Evolutionary conservation across 2,113 vertebrate genomes (phyloP), one percentile per base, ranked within the genome.

Genomic region (Microcebus griseorufus): DNA sequence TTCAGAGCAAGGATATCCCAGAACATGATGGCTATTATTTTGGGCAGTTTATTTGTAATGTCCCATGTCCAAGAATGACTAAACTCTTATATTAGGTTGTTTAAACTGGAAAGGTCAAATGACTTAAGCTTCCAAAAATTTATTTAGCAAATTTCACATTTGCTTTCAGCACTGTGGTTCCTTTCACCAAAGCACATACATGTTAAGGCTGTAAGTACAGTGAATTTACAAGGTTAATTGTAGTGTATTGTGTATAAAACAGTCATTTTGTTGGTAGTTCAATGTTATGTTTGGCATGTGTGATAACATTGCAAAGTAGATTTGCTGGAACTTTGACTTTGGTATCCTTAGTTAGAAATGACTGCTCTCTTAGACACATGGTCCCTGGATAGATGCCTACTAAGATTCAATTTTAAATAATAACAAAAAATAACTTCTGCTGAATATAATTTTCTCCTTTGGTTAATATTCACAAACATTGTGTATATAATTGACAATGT

Each of bases 241-340:
- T 79, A 97, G 80, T 73, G 53, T 78, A 90, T 93, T 96, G 65
- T 94, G 25, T 79, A 85, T 69, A 96, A 55, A 62, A 76, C 45
- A 93, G 96, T 88, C 70, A 79, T 97, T 94, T 93, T 97, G 95
- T 92, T 97, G 67, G 62, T 96, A 70, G 69, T 97, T 90, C 88
- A 96, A 91, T 97, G 93, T 94, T 98, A 96, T 96, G 89, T 97
- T 98, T 97, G 97, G 97, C 90, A 9, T 92, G n/a, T 93, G 67
- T 95, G 93, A 78, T 87, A 96, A 94, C 79, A 84, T 37, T 88
- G 73, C 78, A 92, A 76, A 96, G 76, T 93, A 88, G 84, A 92
- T 92, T 94, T 96, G 78, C 53, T 95, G 37, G 92, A 96, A 90
- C 76, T 96, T 86, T 82, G 67, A 95, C 53, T 97, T 97, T 67